Conservation (phyloP, 2,888 invertebrate species). For the Ectropis crepuscularia region DNA sequence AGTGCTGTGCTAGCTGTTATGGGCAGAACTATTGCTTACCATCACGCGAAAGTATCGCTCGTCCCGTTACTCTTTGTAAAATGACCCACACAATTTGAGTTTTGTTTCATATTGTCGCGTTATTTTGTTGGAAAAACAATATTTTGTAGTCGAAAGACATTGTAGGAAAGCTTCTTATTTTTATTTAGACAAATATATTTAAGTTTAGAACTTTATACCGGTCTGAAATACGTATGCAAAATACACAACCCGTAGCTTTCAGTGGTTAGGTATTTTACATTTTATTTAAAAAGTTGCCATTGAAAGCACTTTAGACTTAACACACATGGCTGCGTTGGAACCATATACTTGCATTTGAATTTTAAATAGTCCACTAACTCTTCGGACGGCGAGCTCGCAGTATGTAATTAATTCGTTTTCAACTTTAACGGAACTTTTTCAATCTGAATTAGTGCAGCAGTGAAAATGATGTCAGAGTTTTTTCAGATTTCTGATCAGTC, state of each 20-base stretch:
- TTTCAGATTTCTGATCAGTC: neutral
- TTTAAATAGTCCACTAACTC: conserved; percentile 16
- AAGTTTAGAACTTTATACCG: neutral
- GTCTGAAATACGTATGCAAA: neutral
- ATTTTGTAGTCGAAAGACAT: too few species aligned
- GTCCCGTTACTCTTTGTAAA: too few species aligned
- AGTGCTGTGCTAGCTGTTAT: too few species aligned
- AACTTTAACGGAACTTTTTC: conserved; percentile 16
- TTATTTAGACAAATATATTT: neutral
- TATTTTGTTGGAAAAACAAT: too few species aligned
- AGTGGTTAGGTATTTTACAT: conserved; percentile 8
- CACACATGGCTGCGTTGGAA: conserved; percentile 9
- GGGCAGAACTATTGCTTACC: too few species aligned
- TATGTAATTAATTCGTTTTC: conserved; percentile 15
- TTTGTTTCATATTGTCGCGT: too few species aligned
- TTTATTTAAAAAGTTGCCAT: conserved; percentile 16
- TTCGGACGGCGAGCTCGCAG: conserved; percentile 13
- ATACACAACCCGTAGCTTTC: neutral
- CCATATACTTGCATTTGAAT: conserved; percentile 14
- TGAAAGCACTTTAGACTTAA: conserved; percentile 14
- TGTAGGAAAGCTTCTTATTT: too few species aligned
- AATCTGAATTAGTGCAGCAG: conserved; percentile 10
- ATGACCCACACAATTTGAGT: too few species aligned
- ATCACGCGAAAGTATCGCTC: too few species aligned
- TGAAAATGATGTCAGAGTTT: neutral